These are phyloP conservation scores for Halcyon leucocephala DNA, from an alignment of 2,797 vertebrate genomes.

Conservation along the genomic window DNA sequence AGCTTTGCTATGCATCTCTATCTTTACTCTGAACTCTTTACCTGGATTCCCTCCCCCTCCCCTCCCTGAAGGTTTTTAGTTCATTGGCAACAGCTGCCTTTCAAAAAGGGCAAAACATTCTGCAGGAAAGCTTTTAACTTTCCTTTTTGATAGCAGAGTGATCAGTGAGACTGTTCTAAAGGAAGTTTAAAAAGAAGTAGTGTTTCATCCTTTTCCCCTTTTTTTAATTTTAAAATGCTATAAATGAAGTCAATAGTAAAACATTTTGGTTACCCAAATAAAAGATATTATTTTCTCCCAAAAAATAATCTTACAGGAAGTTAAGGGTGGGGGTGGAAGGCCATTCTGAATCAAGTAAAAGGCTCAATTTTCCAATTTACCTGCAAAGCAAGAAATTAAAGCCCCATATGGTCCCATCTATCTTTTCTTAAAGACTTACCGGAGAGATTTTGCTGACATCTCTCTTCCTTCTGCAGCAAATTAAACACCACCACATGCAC, in stretches of 20 bases:
- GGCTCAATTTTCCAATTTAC: not conserved
- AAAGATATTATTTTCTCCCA: not conserved
- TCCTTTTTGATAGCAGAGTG: not conserved
- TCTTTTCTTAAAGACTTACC: not conserved
- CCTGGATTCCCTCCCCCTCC: too few relatives aligned
- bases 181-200: not conserved
- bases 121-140: not conserved
- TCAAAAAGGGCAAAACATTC: not conserved
- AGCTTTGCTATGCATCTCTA: not conserved
- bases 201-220: not conserved
- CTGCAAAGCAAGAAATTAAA: not conserved
- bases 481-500: fast-evolving
- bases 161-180: not conserved
- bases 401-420: not conserved
- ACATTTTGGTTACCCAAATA: not conserved
- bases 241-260: not conserved
- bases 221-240: not conserved
- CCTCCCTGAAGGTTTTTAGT: not conserved
- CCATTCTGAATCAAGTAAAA: not conserved
- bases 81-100: not conserved
- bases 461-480: not conserved
- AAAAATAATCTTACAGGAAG: not conserved
- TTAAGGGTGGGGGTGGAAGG: not conserved
- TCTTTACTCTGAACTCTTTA: not conserved
- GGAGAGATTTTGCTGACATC: not conserved